Base-by-base conservation (phyloP, 2,113 vertebrate genomes). In the Taxidea taxus region DNA sequence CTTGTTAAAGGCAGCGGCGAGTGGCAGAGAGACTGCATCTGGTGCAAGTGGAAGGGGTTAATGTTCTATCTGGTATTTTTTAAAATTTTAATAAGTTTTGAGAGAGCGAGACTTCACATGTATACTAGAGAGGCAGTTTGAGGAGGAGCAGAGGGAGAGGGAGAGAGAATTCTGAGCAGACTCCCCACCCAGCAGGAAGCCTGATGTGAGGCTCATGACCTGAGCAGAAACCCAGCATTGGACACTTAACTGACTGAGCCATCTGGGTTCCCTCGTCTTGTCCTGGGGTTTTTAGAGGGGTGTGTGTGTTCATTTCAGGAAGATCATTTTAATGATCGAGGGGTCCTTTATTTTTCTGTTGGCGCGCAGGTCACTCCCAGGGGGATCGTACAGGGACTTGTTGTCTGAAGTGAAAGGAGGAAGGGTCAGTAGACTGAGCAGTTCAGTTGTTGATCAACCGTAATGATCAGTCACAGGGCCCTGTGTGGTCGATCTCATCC, bases 391-490 rank as follows among this genome's bases (percentile, higher is more conserved):
- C 20, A 23, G 49, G 18, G 47, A 39, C 27, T 39, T 54, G 12
- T 2, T 51, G 18, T 44, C 42, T n/a, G 9, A 37, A 44, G 10
- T 56, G 42, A 54, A 64, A 27, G 10, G 6, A 49, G 68, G 70
- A 74, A 6, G 2, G 29, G 8, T 34, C 14, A 21, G 21, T 12
- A 56, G 82, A 34, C 34, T 4, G 21, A 58, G 66, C 10, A 3
- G 39, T 37, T 60, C 3, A 21, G 0, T 47, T 0, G 20, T 23
- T 88, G 51, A 78, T 49, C 16, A 34, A 1, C 29, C 11, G 0
- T 4, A 2, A 11, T 2, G 42, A 2, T 58, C 27, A 10, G 0
- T 6, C 27, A 2, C 21, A 7, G 2, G 1, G 15, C 18, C 21
- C 34, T 16, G 0, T 42, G 34, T 23, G 31, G 34, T 12, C 9